Conservation (phyloP, 2,113 vertebrate species). For the Mustela lutreola region DNA sequence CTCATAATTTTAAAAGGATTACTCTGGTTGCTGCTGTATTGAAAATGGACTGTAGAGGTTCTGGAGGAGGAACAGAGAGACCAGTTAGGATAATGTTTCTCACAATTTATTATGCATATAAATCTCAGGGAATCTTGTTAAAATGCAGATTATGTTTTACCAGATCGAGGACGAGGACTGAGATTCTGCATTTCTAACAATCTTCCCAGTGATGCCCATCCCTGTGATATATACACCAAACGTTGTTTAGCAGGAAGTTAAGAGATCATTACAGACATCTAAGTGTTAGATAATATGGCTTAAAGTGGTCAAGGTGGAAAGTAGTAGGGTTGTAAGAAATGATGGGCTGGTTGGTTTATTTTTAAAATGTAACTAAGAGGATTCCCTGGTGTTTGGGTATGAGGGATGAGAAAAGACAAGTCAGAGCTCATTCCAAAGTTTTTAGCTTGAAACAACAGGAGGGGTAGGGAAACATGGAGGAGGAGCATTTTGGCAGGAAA, state of each 20-base stretch:
- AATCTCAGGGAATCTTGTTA: background rate
- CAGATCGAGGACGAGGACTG: background rate
- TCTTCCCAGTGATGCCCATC: background rate
- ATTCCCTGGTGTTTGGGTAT: background rate
- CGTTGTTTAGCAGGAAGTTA: background rate
- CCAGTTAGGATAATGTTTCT: background rate
- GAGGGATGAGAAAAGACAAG: background rate
- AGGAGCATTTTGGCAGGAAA: slow-evolving; percentile 17
- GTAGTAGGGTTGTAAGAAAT: background rate
- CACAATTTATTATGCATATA: background rate
- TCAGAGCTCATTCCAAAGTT: background rate
- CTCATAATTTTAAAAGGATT: background rate
- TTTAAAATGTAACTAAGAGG: background rate
- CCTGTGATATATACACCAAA: background rate
- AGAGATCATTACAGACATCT: background rate
- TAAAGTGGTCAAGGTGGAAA: background rate
- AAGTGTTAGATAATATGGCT: background rate
- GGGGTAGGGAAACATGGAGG: background rate
- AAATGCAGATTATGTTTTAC: background rate
- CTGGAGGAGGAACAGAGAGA: background rate
- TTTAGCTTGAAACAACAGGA: background rate
- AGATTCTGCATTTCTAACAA: background rate
- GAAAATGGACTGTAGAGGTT: background rate
- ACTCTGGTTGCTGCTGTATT: background rate
- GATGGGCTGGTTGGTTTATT: background rate